Evolutionary conservation across 2,113 vertebrate species (phyloP).

Genomic region (Parus major): DNA sequence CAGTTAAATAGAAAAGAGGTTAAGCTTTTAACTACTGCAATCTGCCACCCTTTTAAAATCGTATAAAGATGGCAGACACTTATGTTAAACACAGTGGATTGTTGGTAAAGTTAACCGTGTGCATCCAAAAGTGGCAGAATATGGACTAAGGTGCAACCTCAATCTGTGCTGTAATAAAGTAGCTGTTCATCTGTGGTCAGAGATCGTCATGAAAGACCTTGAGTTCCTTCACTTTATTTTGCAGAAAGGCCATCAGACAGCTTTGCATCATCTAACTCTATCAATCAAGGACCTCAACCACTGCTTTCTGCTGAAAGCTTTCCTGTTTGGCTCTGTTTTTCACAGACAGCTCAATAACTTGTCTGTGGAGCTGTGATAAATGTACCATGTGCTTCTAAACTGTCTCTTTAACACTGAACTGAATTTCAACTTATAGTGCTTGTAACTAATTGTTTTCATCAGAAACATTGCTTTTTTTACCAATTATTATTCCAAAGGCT

Average conservation of each 20-base stretch:
- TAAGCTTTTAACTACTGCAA: not conserved
- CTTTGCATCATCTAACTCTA: constrained; percentile 80
- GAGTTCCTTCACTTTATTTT: constrained; percentile 78
- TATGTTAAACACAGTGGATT: constrained; percentile 51
- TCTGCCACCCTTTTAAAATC: constrained; percentile 4
- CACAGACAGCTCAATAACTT: constrained; percentile 85
- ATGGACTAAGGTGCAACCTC: constrained; percentile 69
- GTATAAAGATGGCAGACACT: constrained; percentile 26
- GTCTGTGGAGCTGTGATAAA: constrained; percentile 81
- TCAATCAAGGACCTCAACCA: constrained; percentile 78
- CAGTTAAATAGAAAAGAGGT: not conserved
- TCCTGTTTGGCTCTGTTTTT: constrained; percentile 81
- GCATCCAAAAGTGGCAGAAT: constrained; percentile 66
- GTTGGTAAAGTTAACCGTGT: constrained; percentile 61
- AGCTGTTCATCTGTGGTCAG: constrained; percentile 81
- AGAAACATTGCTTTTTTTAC: constrained; percentile 62
- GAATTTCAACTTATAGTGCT: constrained; percentile 68
- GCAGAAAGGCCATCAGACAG: constrained; percentile 77
- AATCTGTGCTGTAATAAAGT: constrained; percentile 75
- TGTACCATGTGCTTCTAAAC: constrained; percentile 72
- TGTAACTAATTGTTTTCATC: constrained; percentile 66
- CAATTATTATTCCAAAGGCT: constrained; percentile 26
- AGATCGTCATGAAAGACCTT: constrained; percentile 78
- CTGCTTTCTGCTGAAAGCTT: constrained; percentile 78
- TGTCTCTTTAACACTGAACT: constrained; percentile 73